Base-by-base conservation (phyloP, 2,888 invertebrate species). In the Elgonia sp. region DNA sequence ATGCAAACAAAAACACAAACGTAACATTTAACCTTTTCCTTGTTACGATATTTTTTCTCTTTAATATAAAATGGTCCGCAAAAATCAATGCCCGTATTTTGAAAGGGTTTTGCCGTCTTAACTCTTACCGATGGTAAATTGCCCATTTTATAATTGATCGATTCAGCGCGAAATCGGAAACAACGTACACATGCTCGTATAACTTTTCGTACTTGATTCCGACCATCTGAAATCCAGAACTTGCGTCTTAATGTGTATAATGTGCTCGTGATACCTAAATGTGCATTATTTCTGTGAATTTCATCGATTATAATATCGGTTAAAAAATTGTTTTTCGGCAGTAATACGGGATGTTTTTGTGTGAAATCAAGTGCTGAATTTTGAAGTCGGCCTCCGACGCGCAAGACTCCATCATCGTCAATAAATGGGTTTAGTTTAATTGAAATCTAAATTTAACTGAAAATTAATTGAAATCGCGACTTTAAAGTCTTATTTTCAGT, bases 331-430 rank as follows among this genome's bases (percentile, higher is more conserved):
- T 40, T n/a, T 14, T 29, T 14, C 0, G 90, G 87, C 4, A 90
- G 37, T n/a, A 91, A 8, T 4, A 89, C 75, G 0, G 90, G 90
- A 55, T 89, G 87, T 65, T 77, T 83, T 42, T 82, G 80, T 0
- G 20, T 4, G 21, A 18, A 12, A 29, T 65, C 2, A 69, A 18
- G 0, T 89, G n/a, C 7, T 40, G 90, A 69, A 4, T 88, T 84
- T n/a, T 70, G 55, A 7, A 91, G 14, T 55, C 89, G 65, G 9
- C 89, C 89, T 0, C 89, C 90, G 16, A 89, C 88, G n/a, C 89
- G 63, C 2, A 75, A 29, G 0, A 62, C 0, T 10, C 21, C 62
- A 3, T 62, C 1, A 2, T 50, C n/a, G 16, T 75, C 75, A 1
- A 63, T 21, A 39, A 75, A 62, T 3, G 75, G 62, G 9, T n/a